Base-by-base conservation (phyloP, 2,888 invertebrate species). In the Torymus texanus region DNA sequence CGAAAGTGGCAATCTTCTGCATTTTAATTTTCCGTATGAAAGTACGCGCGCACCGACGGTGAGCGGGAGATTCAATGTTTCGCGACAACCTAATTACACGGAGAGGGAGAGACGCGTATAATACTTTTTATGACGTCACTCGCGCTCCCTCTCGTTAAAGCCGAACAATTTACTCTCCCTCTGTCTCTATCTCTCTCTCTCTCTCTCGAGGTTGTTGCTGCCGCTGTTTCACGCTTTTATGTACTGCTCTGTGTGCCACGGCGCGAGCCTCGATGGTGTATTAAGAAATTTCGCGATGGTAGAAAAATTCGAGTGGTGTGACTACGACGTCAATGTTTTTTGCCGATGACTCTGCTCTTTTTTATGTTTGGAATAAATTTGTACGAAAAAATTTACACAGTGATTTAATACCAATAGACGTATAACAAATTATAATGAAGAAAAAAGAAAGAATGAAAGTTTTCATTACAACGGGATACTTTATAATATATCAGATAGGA, bases 1-100 rank as follows among this genome's bases (percentile, higher is more conserved):
- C 75, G 62, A 76, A 55, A 76, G 70, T 76, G 56, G 75, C 68
- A 70, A 76, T 70, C 75, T 76, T 62, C 41, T 50, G 62, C 56
- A 70, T 76, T 76, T 75, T 70, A 76, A 76, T 76, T 63, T 63
- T 53, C 21, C 66, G 59, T 50, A 53, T 14, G 18, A 74, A 56
- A 58, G 53, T 18, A 21, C 21, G 10, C 21, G 41, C 24, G 21
- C 70, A 12, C 41, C 8, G 58, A 51, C 24, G 24, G 14, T 51
- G 24, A 14, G 58, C 41, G 50, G 56, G 41, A 18, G 56, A 65
- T 71, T 71, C 21, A 68, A 41, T 76, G 68, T 75, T 76, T 70
- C 50, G 59, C 72, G 59, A 72, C 71, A 66, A 66, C 65, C 72
- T 78, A 78, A 78, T 78, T 78, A 59, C 53, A 72, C 24, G 59